Evolutionary conservation across 37 sponge, comb jelly and placozoan genomes (phyloP).

Genomic region (Aplysina aerophoba): DNA sequence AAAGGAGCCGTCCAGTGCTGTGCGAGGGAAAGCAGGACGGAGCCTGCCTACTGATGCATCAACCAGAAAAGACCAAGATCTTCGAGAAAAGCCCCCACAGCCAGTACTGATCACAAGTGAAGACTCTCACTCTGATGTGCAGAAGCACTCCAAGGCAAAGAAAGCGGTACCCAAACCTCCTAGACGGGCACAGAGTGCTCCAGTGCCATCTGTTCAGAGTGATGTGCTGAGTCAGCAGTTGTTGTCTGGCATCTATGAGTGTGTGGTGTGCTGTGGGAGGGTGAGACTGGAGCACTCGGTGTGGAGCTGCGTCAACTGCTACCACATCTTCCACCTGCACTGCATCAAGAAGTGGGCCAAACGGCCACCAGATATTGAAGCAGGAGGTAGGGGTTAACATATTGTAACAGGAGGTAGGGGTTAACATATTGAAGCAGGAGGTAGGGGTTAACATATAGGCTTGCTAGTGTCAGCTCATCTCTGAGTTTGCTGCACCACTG

Average conservation of each 20-base stretch:
- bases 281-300: constrained; percentile 55
- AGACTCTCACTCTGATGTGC: no score
- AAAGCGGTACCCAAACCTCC: no score
- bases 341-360: constrained; percentile 85
- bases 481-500: no score
- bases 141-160: no score
- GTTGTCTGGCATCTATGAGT: constrained; percentile 57
- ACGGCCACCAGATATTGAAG: constrained; percentile 20
- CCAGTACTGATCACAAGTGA: no score
- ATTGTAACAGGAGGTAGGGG: background rate
- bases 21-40: no score
- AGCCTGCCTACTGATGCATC: no score
- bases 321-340: constrained; percentile 78
- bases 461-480: no score
- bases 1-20: no score
- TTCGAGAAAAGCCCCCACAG: no score
- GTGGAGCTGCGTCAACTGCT: constrained; percentile 81
- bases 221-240: constrained; percentile 70
- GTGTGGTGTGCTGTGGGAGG: constrained; percentile 79
- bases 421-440: background rate
- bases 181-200: background rate
- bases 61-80: no score
- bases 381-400: background rate
- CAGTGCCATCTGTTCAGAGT: constrained; percentile 48
- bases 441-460: background rate